Evolutionary conservation across 2,113 vertebrate species (phyloP).

Genomic region (Hepsetus odoe): DNA sequence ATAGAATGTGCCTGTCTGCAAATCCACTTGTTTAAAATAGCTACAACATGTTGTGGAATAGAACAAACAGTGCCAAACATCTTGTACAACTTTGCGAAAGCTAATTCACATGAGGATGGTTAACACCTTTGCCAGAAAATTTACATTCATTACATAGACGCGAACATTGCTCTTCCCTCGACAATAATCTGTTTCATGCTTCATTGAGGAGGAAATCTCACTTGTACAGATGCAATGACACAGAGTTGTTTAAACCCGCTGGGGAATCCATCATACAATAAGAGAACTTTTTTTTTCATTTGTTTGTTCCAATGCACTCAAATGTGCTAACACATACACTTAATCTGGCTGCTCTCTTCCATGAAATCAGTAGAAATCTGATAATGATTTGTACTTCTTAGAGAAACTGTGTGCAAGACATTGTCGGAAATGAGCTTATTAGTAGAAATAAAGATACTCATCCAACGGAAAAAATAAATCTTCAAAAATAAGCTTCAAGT

Average conservation of each 20-base stretch:
- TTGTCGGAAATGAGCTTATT: slow-evolving; percentile 15
- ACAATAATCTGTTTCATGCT: slow-evolving; percentile 5
- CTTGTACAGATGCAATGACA: neutral
- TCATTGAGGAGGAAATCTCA: neutral
- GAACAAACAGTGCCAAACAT: neutral
- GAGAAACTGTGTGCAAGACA: slow-evolving; percentile 27
- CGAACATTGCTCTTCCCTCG: neutral
- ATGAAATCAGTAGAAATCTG: slow-evolving; percentile 46
- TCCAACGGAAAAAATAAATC: too few species aligned
- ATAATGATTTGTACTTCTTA: slow-evolving; percentile 36
- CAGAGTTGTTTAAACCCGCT: slow-evolving; percentile 22
- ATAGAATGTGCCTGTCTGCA: neutral
- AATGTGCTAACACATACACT: slow-evolving; percentile 28
- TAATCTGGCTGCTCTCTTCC: slow-evolving; percentile 38
- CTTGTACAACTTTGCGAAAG: neutral
- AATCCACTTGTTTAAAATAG: slow-evolving; percentile 2
- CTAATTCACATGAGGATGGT: neutral
- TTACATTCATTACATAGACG: neutral
- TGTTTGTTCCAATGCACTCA: slow-evolving; percentile 29
- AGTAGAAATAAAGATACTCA: too few species aligned
- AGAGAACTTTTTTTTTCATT: neutral
- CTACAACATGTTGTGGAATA: neutral
- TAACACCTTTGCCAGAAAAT: neutral
- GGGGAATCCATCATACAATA: neutral
- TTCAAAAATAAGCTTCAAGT: too few species aligned